phyloP scores from a whole-genome alignment of 1,140 invertebrate species.

The Meloidogyne floridensis region DNA sequence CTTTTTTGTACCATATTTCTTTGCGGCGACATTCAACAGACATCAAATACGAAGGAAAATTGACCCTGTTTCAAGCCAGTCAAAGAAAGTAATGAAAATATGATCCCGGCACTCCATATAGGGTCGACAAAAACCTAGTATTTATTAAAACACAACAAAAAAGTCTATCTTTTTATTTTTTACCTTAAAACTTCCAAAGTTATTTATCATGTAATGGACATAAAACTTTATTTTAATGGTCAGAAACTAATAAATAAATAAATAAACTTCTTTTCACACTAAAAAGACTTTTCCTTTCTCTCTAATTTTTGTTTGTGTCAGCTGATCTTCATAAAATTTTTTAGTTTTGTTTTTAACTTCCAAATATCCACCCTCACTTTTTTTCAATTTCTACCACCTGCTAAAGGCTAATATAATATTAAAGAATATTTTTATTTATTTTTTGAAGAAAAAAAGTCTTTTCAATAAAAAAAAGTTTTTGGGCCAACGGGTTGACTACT shows the following conservation, averaged over 20 bases:
- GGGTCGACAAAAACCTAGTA: too few relatives aligned
- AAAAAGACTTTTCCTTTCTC: neutral
- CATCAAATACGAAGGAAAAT: too few relatives aligned
- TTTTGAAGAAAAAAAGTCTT: neutral
- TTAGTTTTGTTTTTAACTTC: neutral
- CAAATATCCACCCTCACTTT: slow-evolving; percentile 3
- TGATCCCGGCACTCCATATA: too few relatives aligned
- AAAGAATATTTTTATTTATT: neutral
- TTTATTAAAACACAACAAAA: neutral
- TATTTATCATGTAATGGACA: neutral
- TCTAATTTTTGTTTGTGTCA: neutral
- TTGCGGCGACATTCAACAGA: too few relatives aligned
- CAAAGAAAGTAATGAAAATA: too few relatives aligned
- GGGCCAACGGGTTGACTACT: neutral
- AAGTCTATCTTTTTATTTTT: slow-evolving; percentile 4
- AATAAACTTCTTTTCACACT: neutral
- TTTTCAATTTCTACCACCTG: neutral
- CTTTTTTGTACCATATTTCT: too few relatives aligned
- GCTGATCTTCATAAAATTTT: neutral
- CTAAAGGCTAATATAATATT: neutral
- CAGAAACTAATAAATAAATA: neutral
- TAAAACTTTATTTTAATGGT: neutral
- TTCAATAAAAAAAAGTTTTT: neutral
- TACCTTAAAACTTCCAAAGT: neutral
- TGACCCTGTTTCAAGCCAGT: too few relatives aligned